These are phyloP conservation scores for Hetaerina titia DNA, from an alignment of 2,888 invertebrate genomes.

Conservation along the genomic window DNA sequence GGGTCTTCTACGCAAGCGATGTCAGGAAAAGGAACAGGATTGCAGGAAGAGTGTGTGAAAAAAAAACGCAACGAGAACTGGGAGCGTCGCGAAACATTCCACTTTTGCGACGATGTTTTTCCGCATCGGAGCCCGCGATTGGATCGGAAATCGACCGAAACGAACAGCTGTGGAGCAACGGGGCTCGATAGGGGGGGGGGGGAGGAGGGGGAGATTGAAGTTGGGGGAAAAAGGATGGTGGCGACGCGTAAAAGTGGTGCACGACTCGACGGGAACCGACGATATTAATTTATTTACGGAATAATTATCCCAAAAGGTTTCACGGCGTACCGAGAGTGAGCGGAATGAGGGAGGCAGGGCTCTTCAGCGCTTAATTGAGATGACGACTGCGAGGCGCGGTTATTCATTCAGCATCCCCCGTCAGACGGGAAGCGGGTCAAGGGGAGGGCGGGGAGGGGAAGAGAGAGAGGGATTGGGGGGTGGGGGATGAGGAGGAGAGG, in stretches of 20 bases:
- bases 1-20: no score
- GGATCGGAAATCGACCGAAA: background rate
- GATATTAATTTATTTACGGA: background rate
- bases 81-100: background rate
- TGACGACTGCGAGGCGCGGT: background rate
- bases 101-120: background rate
- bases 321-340: background rate
- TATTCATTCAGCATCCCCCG: background rate
- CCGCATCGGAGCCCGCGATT: background rate
- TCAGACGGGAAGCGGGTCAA: background rate
- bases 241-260: background rate
- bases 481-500: background rate
- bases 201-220: background rate
- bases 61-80: background rate
- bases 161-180: background rate
- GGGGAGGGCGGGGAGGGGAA: background rate
- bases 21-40: no score
- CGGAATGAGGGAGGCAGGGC: background rate
- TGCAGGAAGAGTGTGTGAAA: background rate
- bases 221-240: background rate
- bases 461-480: background rate
- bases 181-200: background rate
- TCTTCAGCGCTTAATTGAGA: constrained; percentile 27
- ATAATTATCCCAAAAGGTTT: background rate
- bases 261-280: background rate